A percentile compares a stretch with the other conserved stretches of the same genome.
phyloP scores from a whole-genome alignment of 2,113 vertebrate genomes.

The Aptenodytes patagonicus region DNA sequence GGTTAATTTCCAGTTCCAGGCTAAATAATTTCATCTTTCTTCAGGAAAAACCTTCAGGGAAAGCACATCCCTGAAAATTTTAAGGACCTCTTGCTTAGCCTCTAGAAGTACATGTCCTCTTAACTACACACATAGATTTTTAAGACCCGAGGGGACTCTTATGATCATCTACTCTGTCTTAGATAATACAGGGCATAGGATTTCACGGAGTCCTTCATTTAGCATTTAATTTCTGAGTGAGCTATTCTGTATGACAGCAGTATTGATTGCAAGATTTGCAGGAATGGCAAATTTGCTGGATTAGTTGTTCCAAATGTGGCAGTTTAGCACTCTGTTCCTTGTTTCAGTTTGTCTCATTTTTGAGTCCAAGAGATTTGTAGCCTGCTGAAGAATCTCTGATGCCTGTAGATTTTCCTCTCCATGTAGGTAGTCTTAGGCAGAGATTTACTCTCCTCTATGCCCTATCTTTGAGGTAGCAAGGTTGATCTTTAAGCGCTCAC shows the following conservation, averaged over 20 bases:
- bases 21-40: background rate
- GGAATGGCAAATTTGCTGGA: background rate
- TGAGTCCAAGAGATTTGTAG: background rate
- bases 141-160: background rate
- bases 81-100: background rate
- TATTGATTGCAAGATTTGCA: conserved; percentile 23
- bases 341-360: background rate
- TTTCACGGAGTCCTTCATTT: conserved; percentile 11
- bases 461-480: background rate
- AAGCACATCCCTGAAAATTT: background rate
- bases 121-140: conserved; percentile 9
- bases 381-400: background rate
- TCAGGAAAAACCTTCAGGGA: background rate
- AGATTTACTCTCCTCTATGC: background rate
- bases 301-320: background rate
- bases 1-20: background rate
- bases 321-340: background rate
- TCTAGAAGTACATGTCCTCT: background rate
- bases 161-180: background rate
- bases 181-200: background rate
- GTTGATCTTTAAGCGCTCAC: background rate
- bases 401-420: background rate
- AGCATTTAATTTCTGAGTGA: conserved; percentile 13
- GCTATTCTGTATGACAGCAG: background rate
- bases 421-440: background rate